A percentile compares a stretch with the other conserved stretches of the same genome.
phyloP scores from a whole-genome alignment of 2,888 invertebrate species.

The Coenonympha arcania region DNA sequence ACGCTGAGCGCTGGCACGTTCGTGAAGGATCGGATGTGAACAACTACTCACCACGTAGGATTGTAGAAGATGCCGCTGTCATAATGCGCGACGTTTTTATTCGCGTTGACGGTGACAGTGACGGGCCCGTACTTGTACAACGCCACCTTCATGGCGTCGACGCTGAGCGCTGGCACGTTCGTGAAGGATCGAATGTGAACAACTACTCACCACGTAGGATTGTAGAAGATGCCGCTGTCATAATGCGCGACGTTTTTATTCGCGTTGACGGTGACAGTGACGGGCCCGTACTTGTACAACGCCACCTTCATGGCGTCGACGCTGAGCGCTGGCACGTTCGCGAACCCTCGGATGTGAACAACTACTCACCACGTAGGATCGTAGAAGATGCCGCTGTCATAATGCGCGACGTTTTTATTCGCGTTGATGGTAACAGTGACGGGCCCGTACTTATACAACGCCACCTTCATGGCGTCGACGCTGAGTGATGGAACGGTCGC shows the following conservation, averaged over 20 bases:
- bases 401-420: conserved; percentile 25
- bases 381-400: conserved; percentile 42
- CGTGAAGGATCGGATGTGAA: conserved; percentile 38
- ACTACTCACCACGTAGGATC: conserved; percentile 39
- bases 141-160: conserved; percentile 39
- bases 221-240: conserved; percentile 42
- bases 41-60: conserved; percentile 36
- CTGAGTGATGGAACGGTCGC: conserved; percentile 34
- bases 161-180: conserved; percentile 33
- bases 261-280: conserved; percentile 36
- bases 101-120: conserved; percentile 33
- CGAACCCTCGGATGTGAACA: conserved; percentile 36
- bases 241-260: conserved; percentile 30
- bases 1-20: conserved; percentile 35
- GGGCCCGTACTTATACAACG: conserved; percentile 42
- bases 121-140: conserved; percentile 44
- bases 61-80: conserved; percentile 44
- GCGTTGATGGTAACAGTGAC: conserved; percentile 37
- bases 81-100: conserved; percentile 30
- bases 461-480: conserved; percentile 37
- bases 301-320: conserved; percentile 40
- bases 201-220: conserved; percentile 37
- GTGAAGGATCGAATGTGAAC: conserved; percentile 39
- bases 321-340: conserved; percentile 33
- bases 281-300: conserved; percentile 42